These are phyloP conservation scores for Poeciliopsis occidentalis DNA, from an alignment of 2,113 vertebrate genomes.

Conservation along the genomic window DNA sequence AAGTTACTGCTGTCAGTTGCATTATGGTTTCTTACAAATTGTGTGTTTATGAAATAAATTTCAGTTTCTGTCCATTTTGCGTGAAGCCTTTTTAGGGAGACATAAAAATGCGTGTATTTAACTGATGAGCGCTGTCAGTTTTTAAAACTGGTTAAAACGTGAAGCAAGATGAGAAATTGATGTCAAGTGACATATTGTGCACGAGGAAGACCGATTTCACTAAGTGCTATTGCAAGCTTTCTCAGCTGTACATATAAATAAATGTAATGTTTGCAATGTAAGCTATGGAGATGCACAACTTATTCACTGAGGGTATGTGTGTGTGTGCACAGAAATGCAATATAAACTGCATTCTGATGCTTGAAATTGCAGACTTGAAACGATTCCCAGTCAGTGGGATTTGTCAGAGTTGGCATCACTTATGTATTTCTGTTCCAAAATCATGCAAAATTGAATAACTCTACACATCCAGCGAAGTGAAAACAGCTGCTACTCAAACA, in stretches of 20 bases:
- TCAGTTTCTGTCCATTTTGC: constrained; percentile 21
- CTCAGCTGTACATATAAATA: neutral
- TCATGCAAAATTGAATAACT: neutral
- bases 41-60: constrained; percentile 26
- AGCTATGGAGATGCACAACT: neutral
- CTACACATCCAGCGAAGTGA: neutral
- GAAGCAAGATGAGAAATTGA: constrained; percentile 11
- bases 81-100: constrained; percentile 1
- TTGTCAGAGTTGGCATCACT: neutral
- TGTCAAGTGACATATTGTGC: constrained; percentile 5
- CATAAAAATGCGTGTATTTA: constrained; percentile 21
- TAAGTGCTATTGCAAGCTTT: neutral
- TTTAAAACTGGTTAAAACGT: constrained; percentile 1
- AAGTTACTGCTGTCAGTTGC: constrained; percentile 41
- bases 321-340: neutral
- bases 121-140: constrained; percentile 2
- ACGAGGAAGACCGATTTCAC: neutral
- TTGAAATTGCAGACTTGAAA: neutral
- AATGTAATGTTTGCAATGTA: neutral
- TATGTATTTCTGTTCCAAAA: neutral
- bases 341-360: neutral
- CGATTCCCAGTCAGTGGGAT: neutral
- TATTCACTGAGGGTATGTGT: neutral
- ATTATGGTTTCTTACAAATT: constrained; percentile 25
- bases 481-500: neutral